Conservation (phyloP, 23 tunicate genomes). For the Trididemnum nubilum region DNA sequence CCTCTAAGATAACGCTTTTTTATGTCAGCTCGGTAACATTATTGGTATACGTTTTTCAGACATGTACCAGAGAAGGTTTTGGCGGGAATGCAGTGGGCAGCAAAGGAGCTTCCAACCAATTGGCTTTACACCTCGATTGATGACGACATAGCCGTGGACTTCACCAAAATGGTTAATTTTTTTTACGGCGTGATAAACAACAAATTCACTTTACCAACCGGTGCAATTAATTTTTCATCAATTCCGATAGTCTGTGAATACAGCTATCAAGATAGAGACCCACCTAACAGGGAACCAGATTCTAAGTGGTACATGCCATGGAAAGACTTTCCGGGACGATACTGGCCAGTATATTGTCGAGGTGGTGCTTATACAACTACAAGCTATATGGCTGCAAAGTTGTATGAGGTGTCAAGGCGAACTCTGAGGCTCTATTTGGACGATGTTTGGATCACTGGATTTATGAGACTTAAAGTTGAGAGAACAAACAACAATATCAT, state of each 20-base stretch:
- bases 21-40: too few species aligned
- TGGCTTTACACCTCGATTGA: too few species aligned
- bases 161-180: too few species aligned
- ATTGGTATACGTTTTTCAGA: too few species aligned
- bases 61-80: too few species aligned
- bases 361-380: constrained; percentile 28
- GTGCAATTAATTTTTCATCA: neutral
- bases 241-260: constrained; percentile 51
- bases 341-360: constrained; percentile 48
- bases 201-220: too few species aligned
- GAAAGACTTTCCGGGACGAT: constrained; percentile 6
- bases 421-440: constrained; percentile 6
- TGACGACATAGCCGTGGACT: too few species aligned
- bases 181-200: too few species aligned
- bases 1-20: too few species aligned
- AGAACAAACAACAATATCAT: neutral
- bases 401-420: constrained; percentile 18
- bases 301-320: constrained; percentile 47
- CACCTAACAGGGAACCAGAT: constrained; percentile 7
- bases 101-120: too few species aligned
- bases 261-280: constrained; percentile 34
- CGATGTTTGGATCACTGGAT: too few species aligned
- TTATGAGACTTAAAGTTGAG: neutral
- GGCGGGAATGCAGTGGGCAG: too few species aligned
- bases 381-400: neutral